Conservation (phyloP, 2,888 invertebrate genomes). For the Ischnus inquisitorius region DNA sequence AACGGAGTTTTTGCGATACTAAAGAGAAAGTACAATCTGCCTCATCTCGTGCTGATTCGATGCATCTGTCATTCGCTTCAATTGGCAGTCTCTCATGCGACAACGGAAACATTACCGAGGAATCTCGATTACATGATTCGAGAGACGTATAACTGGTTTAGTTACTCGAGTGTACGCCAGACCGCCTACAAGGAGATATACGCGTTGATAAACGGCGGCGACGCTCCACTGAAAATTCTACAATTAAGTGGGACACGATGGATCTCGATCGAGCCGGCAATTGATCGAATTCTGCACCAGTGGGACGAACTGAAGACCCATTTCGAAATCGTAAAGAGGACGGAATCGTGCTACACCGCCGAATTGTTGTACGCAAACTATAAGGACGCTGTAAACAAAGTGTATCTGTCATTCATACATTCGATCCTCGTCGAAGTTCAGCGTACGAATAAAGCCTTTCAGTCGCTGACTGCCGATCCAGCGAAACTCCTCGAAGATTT, state of each 20-base stretch:
- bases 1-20: conserved; percentile 78
- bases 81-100: conserved; percentile 76
- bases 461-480: background rate
- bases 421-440: background rate
- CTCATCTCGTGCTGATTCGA: conserved; percentile 76
- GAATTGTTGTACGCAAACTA: conserved; percentile 44
- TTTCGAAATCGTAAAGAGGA: conserved; percentile 53
- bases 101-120: conserved; percentile 70
- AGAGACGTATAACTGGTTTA: conserved; percentile 65
- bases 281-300: conserved; percentile 75
- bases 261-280: conserved; percentile 75
- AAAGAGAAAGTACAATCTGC: conserved; percentile 72
- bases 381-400: background rate
- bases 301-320: conserved; percentile 78
- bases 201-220: conserved; percentile 69
- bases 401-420: background rate
- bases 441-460: background rate
- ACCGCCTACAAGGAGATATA: conserved; percentile 62
- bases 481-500: conserved; percentile 49
- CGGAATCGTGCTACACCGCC: conserved; percentile 74
- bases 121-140: conserved; percentile 78
- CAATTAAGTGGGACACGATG: conserved; percentile 72
- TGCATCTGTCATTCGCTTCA: conserved; percentile 81
- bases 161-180: conserved; percentile 62
- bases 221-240: conserved; percentile 72